Base-by-base conservation (phyloP, 2,888 invertebrate genomes). In the Acleris cristana region DNA sequence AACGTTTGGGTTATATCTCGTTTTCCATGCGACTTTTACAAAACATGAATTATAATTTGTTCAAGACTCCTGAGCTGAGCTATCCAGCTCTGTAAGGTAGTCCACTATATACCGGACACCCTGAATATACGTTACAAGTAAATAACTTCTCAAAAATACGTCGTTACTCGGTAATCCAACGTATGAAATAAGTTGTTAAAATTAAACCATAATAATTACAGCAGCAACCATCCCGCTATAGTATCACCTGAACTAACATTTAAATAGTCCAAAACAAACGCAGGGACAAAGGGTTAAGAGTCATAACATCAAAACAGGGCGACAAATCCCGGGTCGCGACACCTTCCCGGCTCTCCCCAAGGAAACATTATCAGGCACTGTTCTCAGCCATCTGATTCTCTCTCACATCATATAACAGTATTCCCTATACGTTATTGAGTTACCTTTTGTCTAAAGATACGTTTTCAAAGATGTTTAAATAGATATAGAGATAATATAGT, bases 301-400 rank as follows among this genome's bases (percentile, higher is more conserved):
- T 60, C 69, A 71, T 73, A 71, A 70, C 70, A 80, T 78, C 79
- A 81, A 75, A 78, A 78, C 76, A 71, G 79, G 79, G 48, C 18
- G 82, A 84, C 85, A 85, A 87, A 86, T 86, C 84, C 79, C 83
- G 84, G 85, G 85, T 84, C 85, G 78, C 75, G 78, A 61, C 64
- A 75, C 74, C 76, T 86, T 87, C 86, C 86, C 86, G 80, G 76
- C 79, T 73, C 76, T 79, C 86, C 82, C 82, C 68, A 82, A 82
- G 86, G 82, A 82, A 83, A 82, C 84, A 84, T 86, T 87, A 86
- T 86, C 85, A 76, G 78, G 79, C 74, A 75, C 80, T 84, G 82
- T 80, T 81, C 80, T 81, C 74, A 74, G 77, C 78, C 82, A 84
- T 85, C 83, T 82, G 85, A 84, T 85, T 82, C 76, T 74, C 78